Evolutionary conservation across 2,113 vertebrate species (phyloP), one percentile per base, ranked within the genome.

Genomic region (Himantopus leucocephalus): DNA sequence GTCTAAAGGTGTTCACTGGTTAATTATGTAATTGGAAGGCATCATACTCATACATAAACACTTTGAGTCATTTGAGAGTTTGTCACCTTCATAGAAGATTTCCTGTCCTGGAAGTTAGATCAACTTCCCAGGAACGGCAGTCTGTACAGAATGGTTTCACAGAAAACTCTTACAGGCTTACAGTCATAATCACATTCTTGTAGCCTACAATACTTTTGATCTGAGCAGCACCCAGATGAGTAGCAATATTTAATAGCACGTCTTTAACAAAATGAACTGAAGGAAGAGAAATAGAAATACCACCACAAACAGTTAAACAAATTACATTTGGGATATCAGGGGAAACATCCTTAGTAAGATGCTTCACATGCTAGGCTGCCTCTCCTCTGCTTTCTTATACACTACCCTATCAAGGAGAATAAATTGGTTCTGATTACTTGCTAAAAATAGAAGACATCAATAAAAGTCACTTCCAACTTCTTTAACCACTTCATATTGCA

Each of bases 381-480:
- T 92, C 68, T 84, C 56, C 72, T 81, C 64, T 41, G 20, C 60
- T 52, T 91, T 95, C 73, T 52, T 18, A 74, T 22, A 91, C 27
- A 39, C 56, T 60, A 39, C 14, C 66, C 30, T 64, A 87, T 75
- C 77, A 89, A 72, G 77, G 48, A 91, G 77, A 96, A 91, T 75
- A 96, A 94, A 96, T 35, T 82, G 77, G 37, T 87, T 91, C 52
- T 87, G 89, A 92, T 94, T 87, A 91, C 80, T 82, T 92, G 84
- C 70, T 94, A 89, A 96, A 92, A 96, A 96, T 76, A 96, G 77
- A 93, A 78, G 34, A 39, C 70, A 79, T 94, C 93, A 85, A 90
- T 90, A 91, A 68, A 95, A 93, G 66, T 85, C 29, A 77, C 53
- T 85, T 91, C 35, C 58, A 91, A 53, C 70, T 72, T 71, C 83